Evolutionary conservation across 1,140 invertebrate genomes (phyloP).

Genomic region (Rhyzopertha dominica): DNA sequence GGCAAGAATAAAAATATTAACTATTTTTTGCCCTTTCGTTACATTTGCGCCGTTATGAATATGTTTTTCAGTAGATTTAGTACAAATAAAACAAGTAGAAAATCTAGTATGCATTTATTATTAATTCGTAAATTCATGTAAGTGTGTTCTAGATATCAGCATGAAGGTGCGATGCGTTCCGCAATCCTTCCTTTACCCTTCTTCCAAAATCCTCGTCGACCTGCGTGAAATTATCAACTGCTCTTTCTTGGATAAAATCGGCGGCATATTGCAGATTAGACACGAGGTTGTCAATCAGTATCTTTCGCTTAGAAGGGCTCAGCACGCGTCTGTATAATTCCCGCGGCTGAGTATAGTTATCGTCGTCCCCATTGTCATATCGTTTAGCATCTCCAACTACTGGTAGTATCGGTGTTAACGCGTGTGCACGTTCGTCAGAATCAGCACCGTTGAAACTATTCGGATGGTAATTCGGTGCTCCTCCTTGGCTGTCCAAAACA

Average conservation of each 20-base stretch:
- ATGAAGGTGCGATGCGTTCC: constrained; percentile 7
- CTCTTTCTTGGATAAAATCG: constrained; percentile 77
- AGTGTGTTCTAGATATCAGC: no score
- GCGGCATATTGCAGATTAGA: constrained; percentile 70
- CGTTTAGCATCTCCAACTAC: constrained; percentile 60
- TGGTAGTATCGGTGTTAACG: constrained; percentile 51
- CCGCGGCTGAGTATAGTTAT: constrained; percentile 82
- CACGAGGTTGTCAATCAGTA: constrained; percentile 78
- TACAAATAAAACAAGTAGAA: no score
- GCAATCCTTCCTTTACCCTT: constrained; percentile 36
- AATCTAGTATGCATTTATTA: no score
- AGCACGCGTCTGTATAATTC: constrained; percentile 78
- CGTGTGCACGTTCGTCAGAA: constrained; percentile 51
- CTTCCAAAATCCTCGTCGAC: constrained; percentile 63
- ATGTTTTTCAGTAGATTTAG: no score
- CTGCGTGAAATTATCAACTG: constrained; percentile 66
- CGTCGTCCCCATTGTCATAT: constrained; percentile 79
- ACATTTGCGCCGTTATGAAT: no score
- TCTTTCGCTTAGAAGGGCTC: constrained; percentile 61
- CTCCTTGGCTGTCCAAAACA: constrained; percentile 62
- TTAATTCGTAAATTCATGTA: no score
- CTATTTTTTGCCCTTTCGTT: no score
- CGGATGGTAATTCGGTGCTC: constrained; percentile 91
- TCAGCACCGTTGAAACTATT: constrained; percentile 88
- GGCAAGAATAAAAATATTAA: no score